Percentiles rank a stretch among this genome's conserved stretches.
phyloP scores from a whole-genome alignment of 2,113 vertebrate genomes.

The Galemys pyrenaicus region DNA sequence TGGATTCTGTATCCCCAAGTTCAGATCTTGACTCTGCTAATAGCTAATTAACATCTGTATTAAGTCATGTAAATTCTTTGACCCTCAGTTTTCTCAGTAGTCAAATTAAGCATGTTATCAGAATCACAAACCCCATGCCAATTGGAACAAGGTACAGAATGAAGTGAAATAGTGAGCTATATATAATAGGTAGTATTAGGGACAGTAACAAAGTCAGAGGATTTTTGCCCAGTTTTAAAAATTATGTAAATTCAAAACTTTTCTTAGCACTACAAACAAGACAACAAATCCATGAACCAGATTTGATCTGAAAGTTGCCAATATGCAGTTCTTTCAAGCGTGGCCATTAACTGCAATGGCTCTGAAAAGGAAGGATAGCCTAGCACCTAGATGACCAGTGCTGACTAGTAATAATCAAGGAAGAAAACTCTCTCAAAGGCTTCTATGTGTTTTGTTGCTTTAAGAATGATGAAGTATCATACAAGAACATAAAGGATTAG shows the following conservation, averaged over 20 bases:
- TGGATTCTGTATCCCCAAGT: neutral
- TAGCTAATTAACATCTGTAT: neutral
- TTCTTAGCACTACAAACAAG: neutral
- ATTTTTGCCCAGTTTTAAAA: neutral
- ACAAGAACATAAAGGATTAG: neutral
- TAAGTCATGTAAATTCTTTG: neutral
- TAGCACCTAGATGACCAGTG: neutral
- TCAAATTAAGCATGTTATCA: neutral
- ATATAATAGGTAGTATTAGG: neutral
- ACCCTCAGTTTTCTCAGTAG: neutral
- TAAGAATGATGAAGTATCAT: neutral
- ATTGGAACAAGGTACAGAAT: neutral
- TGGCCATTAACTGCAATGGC: neutral
- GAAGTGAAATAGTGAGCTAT: neutral
- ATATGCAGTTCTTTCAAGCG: neutral
- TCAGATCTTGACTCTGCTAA: neutral
- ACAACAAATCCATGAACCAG: neutral
- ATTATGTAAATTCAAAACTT: slow-evolving; percentile 23
- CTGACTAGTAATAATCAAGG: neutral
- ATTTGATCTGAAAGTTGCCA: neutral
- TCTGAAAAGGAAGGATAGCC: neutral
- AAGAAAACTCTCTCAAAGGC: neutral
- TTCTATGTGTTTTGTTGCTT: neutral
- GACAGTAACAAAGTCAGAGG: neutral
- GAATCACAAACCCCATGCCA: neutral